phyloP scores from a whole-genome alignment of 2,797 vertebrate species.

The Rhynchotus rufescens region DNA sequence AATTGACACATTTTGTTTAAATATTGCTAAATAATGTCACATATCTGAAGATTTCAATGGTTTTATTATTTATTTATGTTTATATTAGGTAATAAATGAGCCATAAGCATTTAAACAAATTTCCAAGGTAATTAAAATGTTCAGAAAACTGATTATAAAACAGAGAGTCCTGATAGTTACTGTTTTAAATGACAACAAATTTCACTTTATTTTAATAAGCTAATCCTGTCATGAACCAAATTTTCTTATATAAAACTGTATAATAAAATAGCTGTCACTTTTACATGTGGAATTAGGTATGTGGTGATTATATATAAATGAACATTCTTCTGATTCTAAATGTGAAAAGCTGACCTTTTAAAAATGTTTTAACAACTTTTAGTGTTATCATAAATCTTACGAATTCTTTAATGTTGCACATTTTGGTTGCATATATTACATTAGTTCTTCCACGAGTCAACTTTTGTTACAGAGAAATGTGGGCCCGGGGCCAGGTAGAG shows the following conservation, averaged over 20 bases:
- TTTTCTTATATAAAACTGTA: neutral
- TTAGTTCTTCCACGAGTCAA: constrained; percentile 35
- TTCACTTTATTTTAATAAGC: neutral
- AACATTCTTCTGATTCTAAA: constrained; percentile 62
- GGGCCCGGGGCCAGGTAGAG: constrained; percentile 64
- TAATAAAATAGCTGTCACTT: constrained; percentile 38
- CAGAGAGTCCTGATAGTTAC: neutral
- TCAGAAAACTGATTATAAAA: neutral
- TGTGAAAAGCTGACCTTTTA: constrained; percentile 70
- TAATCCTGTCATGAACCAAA: neutral
- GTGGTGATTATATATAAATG: constrained; percentile 40
- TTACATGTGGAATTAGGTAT: constrained; percentile 16
- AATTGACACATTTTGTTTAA: neutral
- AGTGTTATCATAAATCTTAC: constrained; percentile 66
- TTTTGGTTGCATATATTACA: constrained; percentile 55
- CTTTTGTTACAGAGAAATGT: constrained; percentile 72
- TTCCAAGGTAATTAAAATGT: neutral
- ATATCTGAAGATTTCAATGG: neutral
- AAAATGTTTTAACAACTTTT: constrained; percentile 60
- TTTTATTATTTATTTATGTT: constrained; percentile 25
- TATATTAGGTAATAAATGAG: neutral
- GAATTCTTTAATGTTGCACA: constrained; percentile 59
- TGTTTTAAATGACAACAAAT: constrained; percentile 2
- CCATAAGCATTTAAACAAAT: neutral
- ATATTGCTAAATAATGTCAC: neutral